phyloP scores from a whole-genome alignment of 2,888 invertebrate genomes.

The Mamestra brassicae region DNA sequence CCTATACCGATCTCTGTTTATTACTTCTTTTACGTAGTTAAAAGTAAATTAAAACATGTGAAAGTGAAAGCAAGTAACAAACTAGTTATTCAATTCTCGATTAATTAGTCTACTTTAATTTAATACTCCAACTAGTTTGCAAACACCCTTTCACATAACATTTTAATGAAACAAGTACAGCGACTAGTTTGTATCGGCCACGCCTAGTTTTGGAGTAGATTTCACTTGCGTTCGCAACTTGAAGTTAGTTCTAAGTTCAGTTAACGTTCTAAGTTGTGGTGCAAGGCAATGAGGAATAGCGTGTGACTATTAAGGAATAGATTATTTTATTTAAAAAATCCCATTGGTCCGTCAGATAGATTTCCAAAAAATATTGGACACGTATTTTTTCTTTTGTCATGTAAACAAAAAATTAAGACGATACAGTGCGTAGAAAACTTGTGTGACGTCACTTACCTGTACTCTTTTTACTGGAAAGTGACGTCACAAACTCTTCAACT shows the following conservation, averaged over 20 bases:
- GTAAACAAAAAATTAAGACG: too few relatives aligned
- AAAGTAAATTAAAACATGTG: constrained; percentile 13
- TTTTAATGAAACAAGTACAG: constrained; percentile 72
- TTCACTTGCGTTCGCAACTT: constrained; percentile 63
- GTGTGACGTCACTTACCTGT: too few relatives aligned
- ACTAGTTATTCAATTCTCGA: constrained; percentile 39
- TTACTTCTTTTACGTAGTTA: background rate
- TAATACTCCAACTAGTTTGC: constrained; percentile 63
- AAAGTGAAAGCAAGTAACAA: constrained; percentile 27
- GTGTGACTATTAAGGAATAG: background rate
- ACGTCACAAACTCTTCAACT: too few relatives aligned
- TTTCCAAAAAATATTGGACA: too few relatives aligned
- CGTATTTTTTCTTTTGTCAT: too few relatives aligned
- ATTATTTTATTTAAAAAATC: too few relatives aligned
- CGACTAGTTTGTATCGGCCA: constrained; percentile 67
- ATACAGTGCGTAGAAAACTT: too few relatives aligned
- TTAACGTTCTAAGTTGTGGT: constrained; percentile 12
- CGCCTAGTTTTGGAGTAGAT: constrained; percentile 74
- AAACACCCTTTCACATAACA: constrained; percentile 70
- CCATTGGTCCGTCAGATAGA: too few relatives aligned
- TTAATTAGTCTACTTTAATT: constrained; percentile 69
- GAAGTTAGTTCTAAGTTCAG: constrained; percentile 61
- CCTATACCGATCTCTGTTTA: background rate
- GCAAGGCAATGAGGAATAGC: background rate
- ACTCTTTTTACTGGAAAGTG: too few relatives aligned